phyloP scores from a whole-genome alignment of 2,888 invertebrate genomes.

The Pharmacophagus antenor region DNA sequence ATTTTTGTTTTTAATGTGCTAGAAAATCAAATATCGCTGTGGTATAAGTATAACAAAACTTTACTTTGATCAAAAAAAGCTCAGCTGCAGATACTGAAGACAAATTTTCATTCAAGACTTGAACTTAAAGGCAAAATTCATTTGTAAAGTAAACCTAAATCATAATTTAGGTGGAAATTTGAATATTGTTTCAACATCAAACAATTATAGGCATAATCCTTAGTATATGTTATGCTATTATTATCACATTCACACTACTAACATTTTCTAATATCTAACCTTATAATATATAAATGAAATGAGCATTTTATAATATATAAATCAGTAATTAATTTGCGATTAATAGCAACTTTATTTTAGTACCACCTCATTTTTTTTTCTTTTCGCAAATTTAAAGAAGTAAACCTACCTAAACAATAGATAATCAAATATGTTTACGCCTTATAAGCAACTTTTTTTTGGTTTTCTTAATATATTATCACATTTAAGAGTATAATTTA shows the following conservation, averaged over 20 bases:
- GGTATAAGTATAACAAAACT: no score
- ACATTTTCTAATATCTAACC: no score
- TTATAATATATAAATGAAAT: no score
- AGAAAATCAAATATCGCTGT: no score
- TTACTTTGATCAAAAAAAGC: no score
- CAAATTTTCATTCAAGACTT: no score
- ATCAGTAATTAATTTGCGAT: background rate
- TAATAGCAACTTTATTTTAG: background rate
- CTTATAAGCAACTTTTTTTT: conserved; percentile 63
- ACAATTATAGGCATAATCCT: background rate
- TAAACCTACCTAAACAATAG: conserved; percentile 56
- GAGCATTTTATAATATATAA: background rate
- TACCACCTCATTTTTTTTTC: background rate
- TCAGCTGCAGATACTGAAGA: no score
- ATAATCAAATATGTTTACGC: conserved; percentile 58
- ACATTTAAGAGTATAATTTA: conserved; percentile 73
- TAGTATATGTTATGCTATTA: no score
- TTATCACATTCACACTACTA: no score
- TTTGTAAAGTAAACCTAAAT: no score
- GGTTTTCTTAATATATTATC: conserved; percentile 68
- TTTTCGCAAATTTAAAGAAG: conserved; percentile 32
- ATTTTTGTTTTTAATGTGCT: no score
- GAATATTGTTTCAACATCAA: background rate
- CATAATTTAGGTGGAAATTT: background rate
- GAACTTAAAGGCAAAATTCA: no score